phyloP scores from a whole-genome alignment of 2,888 invertebrate species.

The Spilosoma lubricipeda region DNA sequence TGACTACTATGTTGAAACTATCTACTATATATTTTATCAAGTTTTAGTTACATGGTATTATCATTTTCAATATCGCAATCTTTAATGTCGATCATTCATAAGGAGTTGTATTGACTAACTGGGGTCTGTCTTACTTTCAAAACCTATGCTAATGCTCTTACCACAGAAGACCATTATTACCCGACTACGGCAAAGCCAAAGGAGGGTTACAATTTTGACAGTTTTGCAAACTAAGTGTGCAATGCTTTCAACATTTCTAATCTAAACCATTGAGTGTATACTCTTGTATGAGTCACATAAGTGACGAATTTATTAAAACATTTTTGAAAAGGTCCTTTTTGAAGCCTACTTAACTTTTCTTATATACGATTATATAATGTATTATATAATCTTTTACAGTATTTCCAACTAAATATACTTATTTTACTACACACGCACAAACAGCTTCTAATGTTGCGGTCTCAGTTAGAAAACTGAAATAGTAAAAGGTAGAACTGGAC shows the following conservation, averaged over 20 bases:
- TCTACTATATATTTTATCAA: not conserved
- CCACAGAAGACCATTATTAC: not conserved
- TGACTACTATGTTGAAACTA: not conserved
- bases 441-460: not conserved
- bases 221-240: not conserved
- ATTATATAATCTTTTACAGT: not conserved
- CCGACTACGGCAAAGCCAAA: too few relatives aligned
- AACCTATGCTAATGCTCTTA: not conserved
- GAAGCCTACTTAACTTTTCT: not conserved
- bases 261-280: not conserved
- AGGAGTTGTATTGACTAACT: conserved; percentile 8
- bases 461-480: not conserved
- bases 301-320: not conserved
- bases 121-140: not conserved
- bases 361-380: too few relatives aligned
- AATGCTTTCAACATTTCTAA: not conserved
- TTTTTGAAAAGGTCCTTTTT: not conserved
- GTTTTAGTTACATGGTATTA: not conserved
- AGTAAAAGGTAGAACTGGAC: not conserved
- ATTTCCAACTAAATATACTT: not conserved
- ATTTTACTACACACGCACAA: not conserved
- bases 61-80: not conserved
- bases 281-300: not conserved
- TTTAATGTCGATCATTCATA: not conserved
- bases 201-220: too few relatives aligned